Base-by-base conservation (phyloP, 53 echinoderm and acorn worm genomes). In the Hippasteria phrygiana region DNA sequence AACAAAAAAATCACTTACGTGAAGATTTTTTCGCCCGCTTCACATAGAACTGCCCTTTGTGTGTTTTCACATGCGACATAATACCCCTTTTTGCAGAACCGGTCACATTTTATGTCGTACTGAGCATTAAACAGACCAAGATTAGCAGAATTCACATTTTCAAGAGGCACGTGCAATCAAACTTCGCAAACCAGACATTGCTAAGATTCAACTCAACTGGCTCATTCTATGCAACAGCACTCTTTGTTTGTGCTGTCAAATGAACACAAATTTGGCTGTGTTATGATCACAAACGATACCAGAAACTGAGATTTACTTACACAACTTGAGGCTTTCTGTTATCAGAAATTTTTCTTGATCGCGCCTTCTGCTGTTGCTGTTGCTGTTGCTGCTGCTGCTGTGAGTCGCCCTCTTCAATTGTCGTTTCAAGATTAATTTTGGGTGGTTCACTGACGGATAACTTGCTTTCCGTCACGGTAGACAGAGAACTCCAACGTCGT, bases 401-500 rank as follows among this genome's bases (percentile, higher is more conserved):
- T 43, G 41, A n/a, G 1, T 79, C 79, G n/a, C 38, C 79, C 29
- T 79, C 79, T 41, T 62, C 79, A 12, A 79, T 10, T 26, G 62
- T 79, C 1, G 55, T 17, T 14, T 18, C 20, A 0, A 79, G 62
- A 42, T 36, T 79, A 0, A 6, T 26, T 14, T 79, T 79, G 0
- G 42, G 59, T 0, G 40, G 37, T 22, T 79, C 79, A n/a, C 48
- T 79, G 10, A 27, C 37, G 1, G 59, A 56, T 7, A 62, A 37
- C 29, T 56, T 79, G 33, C 11, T 62, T 3, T 79, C 59, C 1
- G 56, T 39, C 26, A 79, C 41, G 11, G 79, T 79, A 10, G 79
- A 38, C 39, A 79, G 39, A 0, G 20, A 20, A 20, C 79, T 79
- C 27, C 36, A 35, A 17, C 79, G 39, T 26, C 59, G 55, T 11